phyloP scores from a whole-genome alignment of 2,888 invertebrate species.

The Drosophila seclusa region DNA sequence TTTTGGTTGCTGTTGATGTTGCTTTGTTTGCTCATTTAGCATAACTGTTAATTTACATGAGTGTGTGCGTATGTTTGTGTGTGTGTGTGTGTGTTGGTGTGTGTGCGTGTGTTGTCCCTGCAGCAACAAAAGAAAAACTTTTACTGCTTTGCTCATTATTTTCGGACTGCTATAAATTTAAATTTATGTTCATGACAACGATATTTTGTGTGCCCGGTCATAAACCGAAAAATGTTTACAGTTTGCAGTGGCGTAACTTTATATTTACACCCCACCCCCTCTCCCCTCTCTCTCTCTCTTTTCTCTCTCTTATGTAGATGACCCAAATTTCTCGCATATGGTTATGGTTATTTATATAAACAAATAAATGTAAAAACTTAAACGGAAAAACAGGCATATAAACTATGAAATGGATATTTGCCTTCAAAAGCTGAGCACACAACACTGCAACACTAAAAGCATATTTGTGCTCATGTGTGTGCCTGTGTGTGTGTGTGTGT shows the following conservation, averaged over 20 bases:
- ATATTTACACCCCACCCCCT: constrained; percentile 12
- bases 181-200: constrained; percentile 65
- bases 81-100: constrained; percentile 1
- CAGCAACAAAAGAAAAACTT: constrained; percentile 44
- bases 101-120: constrained; percentile 2
- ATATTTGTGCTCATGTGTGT: background rate
- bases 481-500: constrained; percentile 2
- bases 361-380: constrained; percentile 55
- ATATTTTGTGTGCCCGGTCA: constrained; percentile 57
- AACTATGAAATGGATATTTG: constrained; percentile 55
- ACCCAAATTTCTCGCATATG: constrained; percentile 56
- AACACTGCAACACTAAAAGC: constrained; percentile 8
- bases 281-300: background rate
- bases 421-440: constrained; percentile 28
- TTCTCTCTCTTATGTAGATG: constrained; percentile 8
- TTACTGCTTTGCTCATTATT: constrained; percentile 66
- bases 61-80: constrained; percentile 13
- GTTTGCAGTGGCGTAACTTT: constrained; percentile 64
- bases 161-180: constrained; percentile 69
- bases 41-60: constrained; percentile 59
- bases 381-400: constrained; percentile 56
- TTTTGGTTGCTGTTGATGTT: constrained; percentile 9
- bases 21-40: constrained; percentile 64
- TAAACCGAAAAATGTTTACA: constrained; percentile 67
- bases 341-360: constrained; percentile 55